A percentile compares a stretch with the other conserved stretches of the same genome.
These are phyloP conservation scores for Globia sparganii DNA, from an alignment of 2,888 invertebrate genomes.

Conservation along the genomic window DNA sequence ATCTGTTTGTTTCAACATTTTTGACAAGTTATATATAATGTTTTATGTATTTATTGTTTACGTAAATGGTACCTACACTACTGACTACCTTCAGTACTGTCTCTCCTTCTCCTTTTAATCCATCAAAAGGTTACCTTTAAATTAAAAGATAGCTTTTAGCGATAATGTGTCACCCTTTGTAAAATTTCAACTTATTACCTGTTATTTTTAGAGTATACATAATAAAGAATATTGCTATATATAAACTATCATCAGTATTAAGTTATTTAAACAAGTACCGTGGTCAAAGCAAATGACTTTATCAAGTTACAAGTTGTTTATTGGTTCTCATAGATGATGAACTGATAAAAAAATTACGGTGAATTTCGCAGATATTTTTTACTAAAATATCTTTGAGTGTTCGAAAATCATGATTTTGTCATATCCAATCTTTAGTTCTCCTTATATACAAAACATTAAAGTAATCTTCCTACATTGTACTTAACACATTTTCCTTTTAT, in stretches of 20 bases:
- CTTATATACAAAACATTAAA: not conserved
- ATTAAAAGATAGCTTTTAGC: not conserved
- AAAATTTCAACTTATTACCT: too few species aligned
- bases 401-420: not conserved
- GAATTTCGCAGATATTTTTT: not conserved
- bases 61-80: not conserved
- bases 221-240: not conserved
- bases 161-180: too few species aligned
- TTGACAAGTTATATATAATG: too few species aligned
- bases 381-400: not conserved
- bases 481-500: not conserved
- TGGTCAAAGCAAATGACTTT: not conserved
- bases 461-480: not conserved
- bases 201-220: not conserved
- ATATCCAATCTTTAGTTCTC: not conserved
- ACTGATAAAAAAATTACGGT: not conserved
- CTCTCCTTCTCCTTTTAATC: not conserved
- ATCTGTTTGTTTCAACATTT: too few species aligned
- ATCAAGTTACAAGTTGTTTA: not conserved
- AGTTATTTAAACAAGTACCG: not conserved
- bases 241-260: not conserved
- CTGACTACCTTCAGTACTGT: not conserved
- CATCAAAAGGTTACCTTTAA: not conserved
- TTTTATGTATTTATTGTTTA: not conserved
- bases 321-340: not conserved